These are phyloP conservation scores for Crenichthys baileyi DNA, from an alignment of 2,797 vertebrate species.

Conservation along the genomic window DNA sequence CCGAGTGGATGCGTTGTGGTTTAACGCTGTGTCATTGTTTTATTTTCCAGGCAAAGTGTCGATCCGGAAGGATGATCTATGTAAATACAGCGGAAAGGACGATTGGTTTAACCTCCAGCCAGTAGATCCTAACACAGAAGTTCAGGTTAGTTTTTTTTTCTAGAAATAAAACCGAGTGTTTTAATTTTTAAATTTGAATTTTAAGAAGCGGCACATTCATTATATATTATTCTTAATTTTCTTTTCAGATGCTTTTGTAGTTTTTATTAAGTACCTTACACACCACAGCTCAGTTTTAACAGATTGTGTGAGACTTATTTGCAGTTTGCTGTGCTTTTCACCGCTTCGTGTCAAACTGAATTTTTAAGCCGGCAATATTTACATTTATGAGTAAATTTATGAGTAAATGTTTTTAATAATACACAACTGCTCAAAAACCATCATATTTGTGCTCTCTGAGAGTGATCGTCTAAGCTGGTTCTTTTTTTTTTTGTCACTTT, in stretches of 20 bases:
- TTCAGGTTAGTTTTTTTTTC: slow-evolving; percentile 85
- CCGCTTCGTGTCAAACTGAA: neutral
- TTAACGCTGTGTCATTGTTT: slow-evolving; percentile 10
- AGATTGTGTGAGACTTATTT: neutral
- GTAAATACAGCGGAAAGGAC: slow-evolving; percentile 91
- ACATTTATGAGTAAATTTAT: neutral
- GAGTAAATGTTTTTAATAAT: no score
- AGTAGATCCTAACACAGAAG: slow-evolving; percentile 95
- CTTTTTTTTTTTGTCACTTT: no score
- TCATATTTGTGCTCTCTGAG: neutral
- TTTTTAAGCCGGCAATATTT: neutral
- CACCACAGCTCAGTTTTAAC: neutral
- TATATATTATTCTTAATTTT: neutral
- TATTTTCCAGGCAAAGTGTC: slow-evolving; percentile 90
- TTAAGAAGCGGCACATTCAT: neutral
- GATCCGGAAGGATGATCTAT: slow-evolving; percentile 95
- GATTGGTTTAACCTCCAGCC: slow-evolving; percentile 95
- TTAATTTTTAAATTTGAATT: neutral
- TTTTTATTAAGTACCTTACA: neutral
- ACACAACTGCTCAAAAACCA: neutral
- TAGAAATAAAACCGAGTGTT: neutral
- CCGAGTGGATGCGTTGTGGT: slow-evolving; percentile 17
- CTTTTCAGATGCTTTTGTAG: no score
- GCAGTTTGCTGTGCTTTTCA: neutral
- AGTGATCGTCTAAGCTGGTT: neutral